Base-by-base conservation (phyloP, 2,113 vertebrate species). In the Equus przewalskii region DNA sequence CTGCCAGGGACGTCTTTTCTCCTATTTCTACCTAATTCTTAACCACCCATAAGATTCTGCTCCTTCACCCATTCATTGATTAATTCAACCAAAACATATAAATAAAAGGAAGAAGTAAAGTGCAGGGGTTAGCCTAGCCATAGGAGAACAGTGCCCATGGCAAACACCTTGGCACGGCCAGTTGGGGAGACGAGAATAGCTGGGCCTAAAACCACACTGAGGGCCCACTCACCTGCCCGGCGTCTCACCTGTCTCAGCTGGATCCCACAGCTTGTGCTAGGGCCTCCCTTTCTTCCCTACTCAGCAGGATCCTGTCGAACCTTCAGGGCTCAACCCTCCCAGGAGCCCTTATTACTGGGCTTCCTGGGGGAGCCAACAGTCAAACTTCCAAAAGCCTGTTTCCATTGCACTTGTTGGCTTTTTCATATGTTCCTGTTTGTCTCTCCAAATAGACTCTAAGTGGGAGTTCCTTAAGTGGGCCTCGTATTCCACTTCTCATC, bases 71-170 rank as follows among this genome's bases (percentile, higher is more conserved):
- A 30, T 28, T 51, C 49, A 75, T 54, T 58, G 49, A 89, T 56
- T 54, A 91, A 78, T 64, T 69, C 70, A 97, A 54, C 15, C 26
- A 54, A 44, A 26, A 51, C 3, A n/a, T 81, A 33, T 15, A 94
- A 86, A 89, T 46, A 84, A 49, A 80, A n/a, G 54, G 82, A 30
- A 49, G 13, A 88, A 79, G 11, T 51, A 46, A 91, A 94, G 16
- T 18, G 22, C 11, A 15, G 13, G 4, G 28, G 3, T 30, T 54
- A 94, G 49, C 58, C 33, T n/a, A 36, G 60, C 33, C 73, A 85
- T 0, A 72, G 70, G 30, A 33, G 13, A 72, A 46, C 3, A 30
- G 6, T 22, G 33, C 10, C 22, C 4, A 0, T 4, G 75, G 46
- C 28, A 81, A 54, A 51, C 1, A 19, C 10, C 21, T 49, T 36